Evolutionary conservation across 2,113 vertebrate genomes (phyloP).

Genomic region (Cebidichthys violaceus): DNA sequence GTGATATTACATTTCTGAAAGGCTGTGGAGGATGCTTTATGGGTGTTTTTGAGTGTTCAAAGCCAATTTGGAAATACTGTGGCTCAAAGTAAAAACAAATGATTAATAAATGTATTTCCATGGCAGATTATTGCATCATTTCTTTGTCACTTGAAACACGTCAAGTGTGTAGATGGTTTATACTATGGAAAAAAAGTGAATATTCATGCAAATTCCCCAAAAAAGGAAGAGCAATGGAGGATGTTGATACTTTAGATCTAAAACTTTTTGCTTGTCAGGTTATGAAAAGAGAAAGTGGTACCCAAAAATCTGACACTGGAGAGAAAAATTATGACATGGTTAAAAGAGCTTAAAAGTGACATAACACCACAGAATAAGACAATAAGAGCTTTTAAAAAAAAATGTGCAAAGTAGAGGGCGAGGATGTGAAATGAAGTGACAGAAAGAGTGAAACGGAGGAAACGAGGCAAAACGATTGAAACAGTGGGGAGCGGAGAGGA

Average conservation of each 20-base stretch:
- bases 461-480: conserved; percentile 23
- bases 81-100: not conserved
- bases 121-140: not conserved
- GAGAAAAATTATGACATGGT: not conserved
- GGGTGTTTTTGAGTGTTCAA: not conserved
- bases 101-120: conserved; percentile 5
- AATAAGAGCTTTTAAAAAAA: conserved; percentile 5
- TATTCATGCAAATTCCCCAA: not conserved
- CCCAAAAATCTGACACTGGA: not conserved
- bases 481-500: conserved; percentile 23
- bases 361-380: not conserved
- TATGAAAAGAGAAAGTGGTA: not conserved
- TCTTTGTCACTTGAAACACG: not conserved
- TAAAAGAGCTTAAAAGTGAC: not conserved
- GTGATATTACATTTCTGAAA: conserved; percentile 9
- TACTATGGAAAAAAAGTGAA: not conserved
- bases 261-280: not conserved
- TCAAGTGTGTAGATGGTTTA: not conserved
- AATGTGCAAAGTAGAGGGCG: conserved; percentile 20
- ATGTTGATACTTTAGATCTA: not conserved
- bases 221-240: not conserved
- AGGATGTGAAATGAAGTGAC: conserved; percentile 35
- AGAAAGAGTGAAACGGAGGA: conserved; percentile 32
- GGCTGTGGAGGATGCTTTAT: conserved; percentile 1
- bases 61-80: not conserved